Evolutionary conservation across 2,888 invertebrate genomes (phyloP).

Genomic region (Caenorhabditis sp.): DNA sequence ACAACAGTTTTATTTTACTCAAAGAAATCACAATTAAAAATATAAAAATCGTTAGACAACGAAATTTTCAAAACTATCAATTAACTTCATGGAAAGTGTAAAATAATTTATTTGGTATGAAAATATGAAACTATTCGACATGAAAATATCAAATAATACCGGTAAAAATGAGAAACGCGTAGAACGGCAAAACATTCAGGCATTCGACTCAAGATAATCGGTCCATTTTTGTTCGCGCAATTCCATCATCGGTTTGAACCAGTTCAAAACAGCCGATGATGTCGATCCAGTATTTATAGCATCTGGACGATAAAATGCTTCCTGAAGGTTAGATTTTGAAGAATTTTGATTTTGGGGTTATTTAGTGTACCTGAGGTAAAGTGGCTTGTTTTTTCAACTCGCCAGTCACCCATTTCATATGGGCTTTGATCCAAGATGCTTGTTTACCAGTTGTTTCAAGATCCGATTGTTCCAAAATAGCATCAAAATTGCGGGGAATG

Average conservation of each 20-base stretch:
- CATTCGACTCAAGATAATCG: neutral
- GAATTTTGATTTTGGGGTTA: neutral
- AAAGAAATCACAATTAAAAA: too few species aligned
- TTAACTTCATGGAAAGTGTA: too few species aligned
- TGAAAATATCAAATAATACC: neutral
- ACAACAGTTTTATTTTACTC: too few species aligned
- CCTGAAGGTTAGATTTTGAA: neutral
- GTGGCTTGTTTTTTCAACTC: slow-evolving; percentile 3
- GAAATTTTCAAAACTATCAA: too few species aligned
- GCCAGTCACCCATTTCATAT: slow-evolving; percentile 23
- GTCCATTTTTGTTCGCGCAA: neutral
- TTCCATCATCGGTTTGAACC: slow-evolving; percentile 21
- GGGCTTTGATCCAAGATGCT: slow-evolving; percentile 30
- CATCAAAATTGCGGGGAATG: slow-evolving; percentile 16
- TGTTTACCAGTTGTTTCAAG: slow-evolving; percentile 17
- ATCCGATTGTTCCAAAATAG: slow-evolving; percentile 8
- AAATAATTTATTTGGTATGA: too few species aligned
- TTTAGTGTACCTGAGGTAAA: slow-evolving; percentile 4
- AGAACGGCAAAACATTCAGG: too few species aligned
- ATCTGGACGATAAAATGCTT: slow-evolving; percentile 24
- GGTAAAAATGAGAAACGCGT: neutral
- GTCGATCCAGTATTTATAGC: slow-evolving; percentile 15
- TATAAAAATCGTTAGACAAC: too few species aligned
- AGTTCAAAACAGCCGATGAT: slow-evolving; percentile 13
- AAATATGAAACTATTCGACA: too few species aligned